Conservation (phyloP, 2,113 vertebrate genomes). For the Spea multiplicata region DNA sequence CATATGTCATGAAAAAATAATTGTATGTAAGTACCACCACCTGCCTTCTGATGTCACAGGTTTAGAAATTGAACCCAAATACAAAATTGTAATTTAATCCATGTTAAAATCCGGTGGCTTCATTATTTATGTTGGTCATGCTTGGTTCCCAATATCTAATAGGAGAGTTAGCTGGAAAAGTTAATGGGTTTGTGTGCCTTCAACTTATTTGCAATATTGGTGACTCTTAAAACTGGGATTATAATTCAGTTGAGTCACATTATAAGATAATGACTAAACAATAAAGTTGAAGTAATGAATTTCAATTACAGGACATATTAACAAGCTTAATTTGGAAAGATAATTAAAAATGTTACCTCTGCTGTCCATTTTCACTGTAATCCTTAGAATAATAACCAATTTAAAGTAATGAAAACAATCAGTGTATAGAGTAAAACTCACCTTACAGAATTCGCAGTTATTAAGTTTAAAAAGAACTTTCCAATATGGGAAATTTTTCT, state of each 20-base stretch:
- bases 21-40: no score
- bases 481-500: neutral
- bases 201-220: neutral
- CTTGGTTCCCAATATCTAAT: neutral
- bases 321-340: conserved; percentile 61
- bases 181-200: neutral
- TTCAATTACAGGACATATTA: conserved; percentile 59
- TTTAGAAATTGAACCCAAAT: no score
- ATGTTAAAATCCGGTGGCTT: no score
- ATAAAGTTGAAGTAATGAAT: conserved; percentile 61
- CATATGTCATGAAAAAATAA: no score
- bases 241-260: conserved; percentile 60
- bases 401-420: conserved; percentile 39
- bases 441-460: neutral
- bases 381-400: conserved; percentile 33
- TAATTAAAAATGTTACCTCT: conserved; percentile 62
- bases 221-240: conserved; percentile 6
- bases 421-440: neutral
- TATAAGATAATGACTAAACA: conserved; percentile 63
- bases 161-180: neutral
- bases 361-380: conserved; percentile 58
- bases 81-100: no score
- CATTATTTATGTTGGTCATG: neutral
- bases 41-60: no score
- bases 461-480: neutral